Conservation (phyloP, 2,888 invertebrate species). For the Pseudococcus longispinus region DNA sequence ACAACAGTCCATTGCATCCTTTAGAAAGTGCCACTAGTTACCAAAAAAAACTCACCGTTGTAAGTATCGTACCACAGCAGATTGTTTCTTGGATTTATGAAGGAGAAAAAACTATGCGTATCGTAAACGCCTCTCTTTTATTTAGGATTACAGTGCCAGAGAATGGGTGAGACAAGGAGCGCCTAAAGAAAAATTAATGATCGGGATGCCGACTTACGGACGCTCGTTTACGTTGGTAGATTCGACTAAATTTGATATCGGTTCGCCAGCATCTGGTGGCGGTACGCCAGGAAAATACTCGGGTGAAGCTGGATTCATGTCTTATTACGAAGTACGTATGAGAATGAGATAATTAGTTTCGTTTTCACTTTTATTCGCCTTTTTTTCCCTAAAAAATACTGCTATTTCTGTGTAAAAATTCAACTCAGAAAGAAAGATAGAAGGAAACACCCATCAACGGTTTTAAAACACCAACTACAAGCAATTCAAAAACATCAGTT, state of each 20-base stretch:
- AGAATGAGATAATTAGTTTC: neutral
- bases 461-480: no score
- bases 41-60: conserved; percentile 91
- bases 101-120: neutral
- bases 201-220: conserved; percentile 94
- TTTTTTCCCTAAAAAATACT: neutral
- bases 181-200: conserved; percentile 90
- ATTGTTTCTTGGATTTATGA: neutral
- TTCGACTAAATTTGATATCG: conserved; percentile 87
- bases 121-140: neutral
- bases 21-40: conserved; percentile 88
- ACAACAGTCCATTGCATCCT: conserved; percentile 89
- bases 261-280: conserved; percentile 87
- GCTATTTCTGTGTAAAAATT: no score
- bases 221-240: conserved; percentile 88
- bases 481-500: no score
- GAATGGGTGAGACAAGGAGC: conserved; percentile 94
- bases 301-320: conserved; percentile 91
- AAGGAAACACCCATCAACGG: no score
- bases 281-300: conserved; percentile 87
- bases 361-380: neutral
- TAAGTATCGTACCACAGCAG: conserved; percentile 64
- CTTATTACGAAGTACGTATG: conserved; percentile 81
- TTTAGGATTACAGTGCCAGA: conserved; percentile 81
- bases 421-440: no score